These are phyloP conservation scores for Camptogramma bilineatum DNA, from an alignment of 2,888 invertebrate genomes.

Conservation along the genomic window DNA sequence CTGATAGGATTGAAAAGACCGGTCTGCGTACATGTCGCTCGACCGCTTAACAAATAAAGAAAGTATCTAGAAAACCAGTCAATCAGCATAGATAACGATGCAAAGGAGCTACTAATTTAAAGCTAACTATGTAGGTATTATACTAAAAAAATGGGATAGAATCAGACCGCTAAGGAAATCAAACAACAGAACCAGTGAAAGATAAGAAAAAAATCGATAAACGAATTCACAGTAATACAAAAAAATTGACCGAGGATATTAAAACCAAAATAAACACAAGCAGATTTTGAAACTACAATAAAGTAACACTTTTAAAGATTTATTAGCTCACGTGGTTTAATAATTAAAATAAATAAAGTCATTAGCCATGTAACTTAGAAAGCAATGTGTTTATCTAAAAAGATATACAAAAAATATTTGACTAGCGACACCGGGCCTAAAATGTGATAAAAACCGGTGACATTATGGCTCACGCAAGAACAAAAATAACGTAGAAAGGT, in stretches of 20 bases:
- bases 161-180: background rate
- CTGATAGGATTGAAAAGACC: constrained; percentile 11
- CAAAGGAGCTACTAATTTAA: background rate
- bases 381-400: too few species aligned
- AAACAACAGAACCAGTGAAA: background rate
- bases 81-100: background rate
- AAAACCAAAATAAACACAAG: too few species aligned
- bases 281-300: too few species aligned
- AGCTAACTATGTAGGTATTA: too few species aligned
- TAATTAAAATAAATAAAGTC: too few species aligned
- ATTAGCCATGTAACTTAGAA: too few species aligned
- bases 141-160: background rate
- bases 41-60: constrained; percentile 17
- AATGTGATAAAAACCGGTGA: constrained; percentile 37
- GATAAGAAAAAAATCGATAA: background rate
- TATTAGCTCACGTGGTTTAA: too few species aligned
- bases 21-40: constrained; percentile 13
- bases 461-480: constrained; percentile 35
- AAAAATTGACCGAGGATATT: background rate
- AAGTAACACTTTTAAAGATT: too few species aligned
- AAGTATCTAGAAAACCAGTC: constrained; percentile 14
- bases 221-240: background rate
- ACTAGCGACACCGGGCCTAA: constrained; percentile 21
- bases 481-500: constrained; percentile 38
- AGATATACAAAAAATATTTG: constrained; percentile 14